Conservation (phyloP, 2,888 invertebrate species). For the Eupithecia subfuscata region DNA sequence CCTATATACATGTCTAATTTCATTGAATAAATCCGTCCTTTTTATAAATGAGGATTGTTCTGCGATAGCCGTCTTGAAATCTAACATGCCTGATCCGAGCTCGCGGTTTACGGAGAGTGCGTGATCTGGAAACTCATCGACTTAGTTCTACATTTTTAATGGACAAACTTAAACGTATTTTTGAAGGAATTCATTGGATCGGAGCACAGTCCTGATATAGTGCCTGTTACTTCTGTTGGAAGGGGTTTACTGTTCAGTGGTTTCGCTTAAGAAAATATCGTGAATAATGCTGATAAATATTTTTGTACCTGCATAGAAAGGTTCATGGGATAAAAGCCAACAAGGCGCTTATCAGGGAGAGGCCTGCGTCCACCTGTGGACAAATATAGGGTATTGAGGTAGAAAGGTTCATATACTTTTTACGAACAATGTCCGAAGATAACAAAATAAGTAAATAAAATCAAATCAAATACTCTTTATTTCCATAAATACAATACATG, state of each 20-base stretch:
- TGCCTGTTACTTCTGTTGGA: slow-evolving; percentile 5
- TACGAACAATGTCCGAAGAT: neutral
- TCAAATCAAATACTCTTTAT: too few relatives aligned
- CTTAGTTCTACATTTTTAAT: slow-evolving; percentile 58
- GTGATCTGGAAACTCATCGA: slow-evolving; percentile 56
- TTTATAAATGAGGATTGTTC: neutral
- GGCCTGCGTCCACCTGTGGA: too few relatives aligned
- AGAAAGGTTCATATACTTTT: neutral
- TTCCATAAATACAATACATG: too few relatives aligned
- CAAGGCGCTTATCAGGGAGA: too few relatives aligned
- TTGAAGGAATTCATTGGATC: slow-evolving; percentile 30
- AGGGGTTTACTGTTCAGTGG: neutral
- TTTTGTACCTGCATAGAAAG: neutral
- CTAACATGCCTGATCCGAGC: neutral
- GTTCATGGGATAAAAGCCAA: too few relatives aligned
- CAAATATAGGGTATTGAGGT: too few relatives aligned
- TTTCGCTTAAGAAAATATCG: neutral
- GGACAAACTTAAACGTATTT: slow-evolving; percentile 43
- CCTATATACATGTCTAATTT: too few relatives aligned
- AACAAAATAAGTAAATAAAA: too few relatives aligned
- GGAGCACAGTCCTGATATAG: slow-evolving; percentile 11
- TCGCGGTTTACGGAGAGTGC: slow-evolving; percentile 25
- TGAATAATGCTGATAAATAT: neutral
- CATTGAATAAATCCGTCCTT: neutral
- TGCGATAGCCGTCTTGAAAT: neutral